phyloP scores from a whole-genome alignment of 2,113 vertebrate species.

The Sceloporus tristichus region DNA sequence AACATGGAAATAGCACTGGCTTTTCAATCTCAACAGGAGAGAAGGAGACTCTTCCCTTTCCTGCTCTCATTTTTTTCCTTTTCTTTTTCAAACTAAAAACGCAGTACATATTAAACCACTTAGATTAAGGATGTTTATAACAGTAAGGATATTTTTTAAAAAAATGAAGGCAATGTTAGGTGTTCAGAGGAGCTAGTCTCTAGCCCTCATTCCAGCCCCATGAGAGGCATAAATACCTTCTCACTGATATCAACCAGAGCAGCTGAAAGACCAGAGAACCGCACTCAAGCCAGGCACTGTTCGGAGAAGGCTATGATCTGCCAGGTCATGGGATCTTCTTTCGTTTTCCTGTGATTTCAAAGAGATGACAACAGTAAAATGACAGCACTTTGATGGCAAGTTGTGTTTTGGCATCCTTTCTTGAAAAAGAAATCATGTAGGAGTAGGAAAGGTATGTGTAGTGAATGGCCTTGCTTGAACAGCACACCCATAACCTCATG shows the following conservation, averaged over 20 bases:
- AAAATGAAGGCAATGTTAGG: background rate
- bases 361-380: no score
- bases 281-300: background rate
- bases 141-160: background rate
- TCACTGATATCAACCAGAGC: background rate
- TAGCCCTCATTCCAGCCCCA: background rate
- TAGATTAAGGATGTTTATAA: background rate
- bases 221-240: background rate
- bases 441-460: background rate
- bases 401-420: background rate
- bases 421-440: background rate
- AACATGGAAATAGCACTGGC: background rate
- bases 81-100: background rate
- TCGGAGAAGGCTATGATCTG: background rate
- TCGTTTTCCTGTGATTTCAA: background rate
- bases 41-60: background rate
- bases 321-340: no score
- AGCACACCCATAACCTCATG: background rate
- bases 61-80: background rate
- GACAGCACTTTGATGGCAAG: background rate
- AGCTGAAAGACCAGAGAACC: background rate
- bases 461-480: background rate
- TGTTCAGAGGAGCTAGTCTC: rapidly evolving
- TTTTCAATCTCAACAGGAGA: background rate
- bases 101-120: rapidly evolving